Conservation (phyloP, 1,140 invertebrate genomes). For the Coelopa frigida region DNA sequence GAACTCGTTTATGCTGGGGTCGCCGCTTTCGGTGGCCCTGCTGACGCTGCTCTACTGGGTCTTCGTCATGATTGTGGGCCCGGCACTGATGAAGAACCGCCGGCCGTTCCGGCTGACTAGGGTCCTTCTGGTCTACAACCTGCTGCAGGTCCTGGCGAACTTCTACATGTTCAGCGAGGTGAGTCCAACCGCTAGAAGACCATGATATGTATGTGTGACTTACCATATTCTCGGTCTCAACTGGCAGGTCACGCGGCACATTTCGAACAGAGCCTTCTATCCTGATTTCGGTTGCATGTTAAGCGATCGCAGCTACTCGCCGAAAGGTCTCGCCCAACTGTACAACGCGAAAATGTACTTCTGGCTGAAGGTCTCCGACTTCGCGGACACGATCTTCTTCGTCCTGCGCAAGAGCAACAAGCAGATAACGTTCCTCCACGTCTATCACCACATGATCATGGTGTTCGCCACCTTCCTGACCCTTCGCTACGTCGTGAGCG, state of each 20-base stretch:
- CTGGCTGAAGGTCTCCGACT: constrained; percentile 46
- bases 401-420: constrained; percentile 76
- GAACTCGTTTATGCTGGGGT: not conserved
- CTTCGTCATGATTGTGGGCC: constrained; percentile 57
- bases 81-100: constrained; percentile 60
- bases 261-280: too few species aligned
- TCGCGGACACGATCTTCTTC: constrained; percentile 74
- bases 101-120: constrained; percentile 57
- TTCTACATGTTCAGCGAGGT: not conserved
- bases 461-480: constrained; percentile 6
- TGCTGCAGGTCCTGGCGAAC: constrained; percentile 50
- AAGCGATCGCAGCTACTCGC: not conserved
- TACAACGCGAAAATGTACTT: not conserved
- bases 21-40: constrained; percentile 11
- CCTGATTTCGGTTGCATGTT: too few species aligned
- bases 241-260: too few species aligned
- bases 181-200: too few species aligned
- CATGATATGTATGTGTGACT: too few species aligned
- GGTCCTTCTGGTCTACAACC: constrained; percentile 63
- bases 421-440: constrained; percentile 76
- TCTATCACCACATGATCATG: constrained; percentile 70
- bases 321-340: not conserved
- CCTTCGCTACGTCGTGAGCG: constrained; percentile 47
- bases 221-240: too few species aligned
- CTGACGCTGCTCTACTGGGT: constrained; percentile 57